Evolutionary conservation across 2,888 invertebrate species (phyloP), one percentile per base, ranked within the genome.

Genomic region (Platerodrilus igneus): DNA sequence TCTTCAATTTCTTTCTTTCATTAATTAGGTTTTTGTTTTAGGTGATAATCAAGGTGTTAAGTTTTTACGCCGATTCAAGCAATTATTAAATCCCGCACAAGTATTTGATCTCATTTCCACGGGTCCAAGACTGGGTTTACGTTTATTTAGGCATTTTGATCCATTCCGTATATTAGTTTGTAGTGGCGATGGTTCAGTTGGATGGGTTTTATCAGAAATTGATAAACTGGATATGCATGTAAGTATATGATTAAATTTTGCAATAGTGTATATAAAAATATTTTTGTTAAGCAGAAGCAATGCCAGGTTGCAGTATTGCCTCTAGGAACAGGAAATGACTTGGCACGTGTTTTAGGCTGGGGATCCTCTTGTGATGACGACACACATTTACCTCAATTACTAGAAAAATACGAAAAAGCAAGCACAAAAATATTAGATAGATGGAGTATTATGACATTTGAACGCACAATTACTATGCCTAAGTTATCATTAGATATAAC

Each of bases 1-100:
- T 1, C n/a, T 5, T 28, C 10, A 11, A 10, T 10, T 8, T 7
- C 2, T 18, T 20, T n/a, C n/a, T 18, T 4, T 14, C 8, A 20
- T 8, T 11, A 15, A 9, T n/a, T 8, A n/a, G 13, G 25, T 18
- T 29, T 6, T 56, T 56, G 23, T 53, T 78, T n/a, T n/a, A n/a
- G 93, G 96, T 56, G 96, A 96, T 76, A 95, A 94, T 74, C 96
- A 96, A 69, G 96, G 96, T 47, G 84, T 95, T 18, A 92, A 94
- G 71, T 95, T 96, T 74, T 77, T 96, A 50, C 78, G 94, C 35
- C 81, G 93, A 49, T 95, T 96, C 72, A 92, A 89, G 67, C 94
- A 95, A 68, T 77, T 96, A 38, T 75, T 96, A 42, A 96, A 96
- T 72, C 96, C 96, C 8, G 93, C 94, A 42, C 96, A 97, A 73